Evolutionary conservation across 2,113 vertebrate species (phyloP), one percentile per base, ranked within the genome.

Genomic region (Lethenteron reissneri): DNA sequence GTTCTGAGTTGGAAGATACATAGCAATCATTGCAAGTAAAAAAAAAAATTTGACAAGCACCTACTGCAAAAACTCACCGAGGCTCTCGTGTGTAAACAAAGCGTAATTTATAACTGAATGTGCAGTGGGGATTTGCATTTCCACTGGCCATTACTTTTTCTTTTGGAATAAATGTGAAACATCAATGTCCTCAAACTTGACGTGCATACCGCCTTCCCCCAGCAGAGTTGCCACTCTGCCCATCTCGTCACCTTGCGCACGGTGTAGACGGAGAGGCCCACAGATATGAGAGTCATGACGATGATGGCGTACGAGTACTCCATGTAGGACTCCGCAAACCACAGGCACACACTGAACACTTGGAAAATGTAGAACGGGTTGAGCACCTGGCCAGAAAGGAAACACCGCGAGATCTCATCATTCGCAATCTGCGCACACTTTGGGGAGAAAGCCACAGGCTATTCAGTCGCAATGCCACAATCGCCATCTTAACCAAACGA

Each of bases 331-430:
- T 86, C 84, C 64, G 81, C 82, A 77, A 86, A 81, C 85, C 85
- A 86, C 72, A 86, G 72, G 70, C 82, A 86, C 73, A 86, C 81
- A 57, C 84, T 86, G 76, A 86, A 85, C 73, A 83, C 76, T 70
- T 86, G 85, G 78, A 86, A 86, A 72, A 83, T 10, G 75, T 86
- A 86, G 76, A 86, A 86, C 4, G 84, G 84, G 78, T 83, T 83
- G 74, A 86, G 78, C 72, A 85, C 84, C 85, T 86, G 77, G 77
- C 77, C 75, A 70, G 75, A 70, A 77, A 56, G 78, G 15, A 77
- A 1, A 77, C 60, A 10, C 74, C 76, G 71, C 57, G 71, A 9
- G 4, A 0, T 0, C 70, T 41, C 41, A 41, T 41, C 41, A 41
- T 41, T 57, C 72, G 71, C 14, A 17, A 13, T 14, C 2, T 8